Conservation (phyloP, 2,113 vertebrate species). For the Platanista minor region DNA sequence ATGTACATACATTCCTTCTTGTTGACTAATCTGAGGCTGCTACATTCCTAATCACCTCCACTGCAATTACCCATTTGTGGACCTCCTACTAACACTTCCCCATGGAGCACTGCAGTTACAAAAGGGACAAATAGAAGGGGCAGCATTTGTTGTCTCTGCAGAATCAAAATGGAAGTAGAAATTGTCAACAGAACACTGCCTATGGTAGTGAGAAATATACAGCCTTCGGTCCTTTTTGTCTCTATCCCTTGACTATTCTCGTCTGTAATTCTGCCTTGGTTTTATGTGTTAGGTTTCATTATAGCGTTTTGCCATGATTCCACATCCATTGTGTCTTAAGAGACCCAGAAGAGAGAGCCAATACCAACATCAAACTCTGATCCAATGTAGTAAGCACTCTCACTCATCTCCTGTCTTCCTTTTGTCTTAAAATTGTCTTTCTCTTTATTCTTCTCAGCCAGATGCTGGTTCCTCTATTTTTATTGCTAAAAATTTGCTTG, state of each 20-base stretch:
- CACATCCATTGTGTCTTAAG: background rate
- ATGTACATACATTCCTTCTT: background rate
- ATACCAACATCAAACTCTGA: background rate
- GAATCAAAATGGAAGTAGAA: background rate
- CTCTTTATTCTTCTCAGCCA: background rate
- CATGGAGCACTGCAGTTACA: background rate
- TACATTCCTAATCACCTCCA: background rate
- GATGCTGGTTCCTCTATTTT: background rate
- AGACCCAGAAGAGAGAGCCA: background rate
- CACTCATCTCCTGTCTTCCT: background rate
- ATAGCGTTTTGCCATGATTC: background rate
- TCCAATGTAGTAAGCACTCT: rapidly evolving
- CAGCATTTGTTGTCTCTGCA: background rate
- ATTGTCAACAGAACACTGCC: background rate
- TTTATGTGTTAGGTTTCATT: background rate
- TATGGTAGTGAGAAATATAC: rapidly evolving
- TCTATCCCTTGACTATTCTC: background rate
- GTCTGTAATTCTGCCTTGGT: background rate
- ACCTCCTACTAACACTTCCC: background rate
- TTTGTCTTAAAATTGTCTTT: background rate
- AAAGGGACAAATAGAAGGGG: background rate
- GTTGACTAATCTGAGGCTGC: background rate
- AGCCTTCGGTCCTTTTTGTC: background rate
- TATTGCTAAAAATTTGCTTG: background rate
- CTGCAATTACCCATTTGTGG: background rate